Conservation (phyloP, 2,888 invertebrate genomes). For the Xiphydria camelus region DNA sequence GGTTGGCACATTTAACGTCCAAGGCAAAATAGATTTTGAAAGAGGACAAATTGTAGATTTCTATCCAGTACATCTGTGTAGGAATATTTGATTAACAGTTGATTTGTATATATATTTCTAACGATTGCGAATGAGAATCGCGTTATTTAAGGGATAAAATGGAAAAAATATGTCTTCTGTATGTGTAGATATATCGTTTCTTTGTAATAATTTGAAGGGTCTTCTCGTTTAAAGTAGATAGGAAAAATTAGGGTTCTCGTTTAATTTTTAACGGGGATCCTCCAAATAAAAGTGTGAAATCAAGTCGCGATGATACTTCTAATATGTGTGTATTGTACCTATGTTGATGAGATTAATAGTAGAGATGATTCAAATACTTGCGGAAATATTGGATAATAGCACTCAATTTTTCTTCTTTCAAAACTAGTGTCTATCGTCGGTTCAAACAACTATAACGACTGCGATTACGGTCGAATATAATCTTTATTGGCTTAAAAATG, state of each 20-base stretch:
- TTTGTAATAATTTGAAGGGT: slow-evolving; percentile 38
- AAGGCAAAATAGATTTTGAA: not conserved
- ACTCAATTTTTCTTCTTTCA: slow-evolving; percentile 13
- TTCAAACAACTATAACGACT: too few species aligned
- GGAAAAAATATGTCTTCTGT: slow-evolving; percentile 29
- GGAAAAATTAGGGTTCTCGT: slow-evolving; percentile 45
- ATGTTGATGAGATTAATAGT: too few species aligned
- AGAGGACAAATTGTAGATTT: not conserved
- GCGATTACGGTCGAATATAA: too few species aligned
- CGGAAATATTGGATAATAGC: slow-evolving; percentile 19
- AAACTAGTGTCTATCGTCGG: too few species aligned
- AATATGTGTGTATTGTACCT: too few species aligned
- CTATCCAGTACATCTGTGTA: not conserved
- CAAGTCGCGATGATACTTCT: too few species aligned
- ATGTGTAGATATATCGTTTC: too few species aligned
- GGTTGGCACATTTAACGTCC: too few species aligned
- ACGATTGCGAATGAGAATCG: slow-evolving; percentile 38
- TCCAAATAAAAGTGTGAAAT: too few species aligned
- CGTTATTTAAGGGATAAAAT: slow-evolving; percentile 32
- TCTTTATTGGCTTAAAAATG: too few species aligned
- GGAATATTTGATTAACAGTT: too few species aligned
- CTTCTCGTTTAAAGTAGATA: slow-evolving; percentile 46
- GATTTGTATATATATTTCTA: slow-evolving; percentile 38
- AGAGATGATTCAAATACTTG: slow-evolving; percentile 26
- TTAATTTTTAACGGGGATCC: too few species aligned